A percentile compares a stretch with the other conserved stretches of the same genome.
These are phyloP conservation scores for Heterodera schachtii DNA, from an alignment of 1,140 invertebrate genomes.

Conservation along the genomic window DNA sequence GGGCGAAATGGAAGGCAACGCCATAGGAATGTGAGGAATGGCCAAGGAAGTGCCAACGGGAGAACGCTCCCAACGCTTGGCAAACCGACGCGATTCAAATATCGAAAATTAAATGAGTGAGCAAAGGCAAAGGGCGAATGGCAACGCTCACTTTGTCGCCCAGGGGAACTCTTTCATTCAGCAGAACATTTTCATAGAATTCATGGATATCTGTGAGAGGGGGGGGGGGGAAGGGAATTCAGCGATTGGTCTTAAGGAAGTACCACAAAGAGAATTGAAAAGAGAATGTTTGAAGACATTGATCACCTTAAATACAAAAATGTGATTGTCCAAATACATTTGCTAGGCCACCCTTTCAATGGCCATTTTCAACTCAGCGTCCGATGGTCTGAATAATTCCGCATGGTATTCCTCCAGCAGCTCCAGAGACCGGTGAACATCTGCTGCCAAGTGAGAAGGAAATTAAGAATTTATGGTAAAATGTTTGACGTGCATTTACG, in stretches of 20 bases:
- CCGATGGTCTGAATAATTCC: slow-evolving; percentile 48
- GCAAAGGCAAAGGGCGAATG: neutral
- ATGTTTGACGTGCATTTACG: no score
- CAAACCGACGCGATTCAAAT: slow-evolving; percentile 44
- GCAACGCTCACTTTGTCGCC: slow-evolving; percentile 1
- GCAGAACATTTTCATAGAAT: slow-evolving; percentile 49
- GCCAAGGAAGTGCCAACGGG: slow-evolving; percentile 5
- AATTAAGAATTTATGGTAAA: neutral
- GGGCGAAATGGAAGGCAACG: neutral
- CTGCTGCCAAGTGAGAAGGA: slow-evolving; percentile 16
- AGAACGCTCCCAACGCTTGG: slow-evolving; percentile 39
- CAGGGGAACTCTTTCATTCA: slow-evolving; percentile 40
- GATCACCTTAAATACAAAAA: slow-evolving; percentile 33
- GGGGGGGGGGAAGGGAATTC: neutral
- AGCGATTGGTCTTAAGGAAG: neutral
- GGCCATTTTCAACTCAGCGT: slow-evolving; percentile 41
- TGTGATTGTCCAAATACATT: neutral
- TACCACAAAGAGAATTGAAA: slow-evolving; percentile 52
- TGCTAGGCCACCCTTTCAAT: slow-evolving; percentile 33
- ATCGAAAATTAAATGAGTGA: slow-evolving; percentile 31
- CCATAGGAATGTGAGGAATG: neutral
- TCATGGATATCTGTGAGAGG: slow-evolving; percentile 47
- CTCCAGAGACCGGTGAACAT: slow-evolving; percentile 52
- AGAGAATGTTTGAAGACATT: slow-evolving; percentile 43
- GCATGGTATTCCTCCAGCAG: slow-evolving; percentile 48